phyloP scores from a whole-genome alignment of 2,113 vertebrate genomes.

The Heterotilapia buettikoferi region DNA sequence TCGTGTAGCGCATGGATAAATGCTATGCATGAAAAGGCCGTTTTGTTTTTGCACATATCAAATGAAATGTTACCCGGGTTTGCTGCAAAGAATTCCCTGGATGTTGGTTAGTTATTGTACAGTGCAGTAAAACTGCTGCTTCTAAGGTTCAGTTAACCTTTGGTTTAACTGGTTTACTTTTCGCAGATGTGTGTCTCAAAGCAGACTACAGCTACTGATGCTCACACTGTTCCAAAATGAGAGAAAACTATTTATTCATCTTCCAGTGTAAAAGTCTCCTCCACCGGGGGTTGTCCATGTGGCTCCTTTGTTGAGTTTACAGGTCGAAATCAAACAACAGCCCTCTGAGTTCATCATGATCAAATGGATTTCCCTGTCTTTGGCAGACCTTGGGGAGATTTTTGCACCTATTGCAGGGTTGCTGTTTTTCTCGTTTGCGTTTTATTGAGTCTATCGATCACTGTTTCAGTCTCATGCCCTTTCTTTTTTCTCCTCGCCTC shows the following conservation, averaged over 20 bases:
- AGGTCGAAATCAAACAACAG: slow-evolving; percentile 21
- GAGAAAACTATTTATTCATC: neutral
- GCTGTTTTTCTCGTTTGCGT: slow-evolving; percentile 43
- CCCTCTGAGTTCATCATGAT: slow-evolving; percentile 52
- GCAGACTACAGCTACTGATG: neutral
- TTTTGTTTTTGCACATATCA: neutral
- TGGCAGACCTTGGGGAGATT: slow-evolving; percentile 47
- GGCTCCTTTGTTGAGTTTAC: slow-evolving; percentile 12
- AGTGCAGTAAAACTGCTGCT: neutral
- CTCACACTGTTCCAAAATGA: neutral
- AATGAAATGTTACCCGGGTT: neutral
- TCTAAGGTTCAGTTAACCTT: neutral
- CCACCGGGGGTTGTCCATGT: neutral
- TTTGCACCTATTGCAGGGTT: slow-evolving; percentile 43
- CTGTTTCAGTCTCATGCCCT: slow-evolving; percentile 39
- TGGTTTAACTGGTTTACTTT: neutral
- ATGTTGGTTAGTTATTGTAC: neutral
- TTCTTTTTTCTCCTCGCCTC: slow-evolving; percentile 19
- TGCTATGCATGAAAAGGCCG: neutral
- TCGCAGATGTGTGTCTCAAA: neutral
- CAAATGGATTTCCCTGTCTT: slow-evolving; percentile 49
- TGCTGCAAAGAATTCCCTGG: neutral
- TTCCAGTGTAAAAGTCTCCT: neutral
- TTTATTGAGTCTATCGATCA: slow-evolving; percentile 70
- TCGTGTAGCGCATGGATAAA: neutral